phyloP scores from a whole-genome alignment of 2,888 invertebrate species.

The Drosophila bunnanda region DNA sequence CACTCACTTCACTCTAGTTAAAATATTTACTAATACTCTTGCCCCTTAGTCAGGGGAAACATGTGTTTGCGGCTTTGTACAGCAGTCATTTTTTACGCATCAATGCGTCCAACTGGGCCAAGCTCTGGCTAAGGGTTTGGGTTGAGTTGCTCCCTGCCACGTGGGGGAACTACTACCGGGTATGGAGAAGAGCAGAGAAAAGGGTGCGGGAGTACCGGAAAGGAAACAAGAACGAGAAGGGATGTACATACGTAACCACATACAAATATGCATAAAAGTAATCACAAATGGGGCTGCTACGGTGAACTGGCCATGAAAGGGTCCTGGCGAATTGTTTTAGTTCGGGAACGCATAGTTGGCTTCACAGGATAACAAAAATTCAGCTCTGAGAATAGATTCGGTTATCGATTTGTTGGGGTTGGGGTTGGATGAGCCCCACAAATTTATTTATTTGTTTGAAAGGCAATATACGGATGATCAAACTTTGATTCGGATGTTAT shows the following conservation, averaged over 20 bases:
- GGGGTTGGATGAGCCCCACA: background rate
- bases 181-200: background rate
- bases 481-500: slow-evolving; percentile 8
- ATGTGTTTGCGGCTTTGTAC: slow-evolving; percentile 69
- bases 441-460: slow-evolving; percentile 20
- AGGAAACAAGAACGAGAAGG: background rate
- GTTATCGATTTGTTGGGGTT: slow-evolving; percentile 30
- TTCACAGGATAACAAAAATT: slow-evolving; percentile 23
- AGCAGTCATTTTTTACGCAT: slow-evolving; percentile 67
- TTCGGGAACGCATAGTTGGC: slow-evolving; percentile 35
- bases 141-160: slow-evolving; percentile 9
- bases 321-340: slow-evolving; percentile 35
- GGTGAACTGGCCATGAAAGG: slow-evolving; percentile 23
- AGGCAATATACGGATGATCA: slow-evolving; percentile 26
- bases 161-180: slow-evolving; percentile 5
- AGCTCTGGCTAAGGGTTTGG: background rate
- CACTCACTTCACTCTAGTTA: slow-evolving; percentile 71
- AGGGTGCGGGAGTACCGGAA: background rate
- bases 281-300: slow-evolving; percentile 30
- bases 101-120: slow-evolving; percentile 52
- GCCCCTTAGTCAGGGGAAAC: slow-evolving; percentile 42
- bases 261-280: slow-evolving; percentile 52
- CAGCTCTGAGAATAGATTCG: slow-evolving; percentile 16
- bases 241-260: slow-evolving; percentile 19
- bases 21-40: slow-evolving; percentile 76